Conservation (phyloP, 2,888 invertebrate species). For the Mythimna ferrago region DNA sequence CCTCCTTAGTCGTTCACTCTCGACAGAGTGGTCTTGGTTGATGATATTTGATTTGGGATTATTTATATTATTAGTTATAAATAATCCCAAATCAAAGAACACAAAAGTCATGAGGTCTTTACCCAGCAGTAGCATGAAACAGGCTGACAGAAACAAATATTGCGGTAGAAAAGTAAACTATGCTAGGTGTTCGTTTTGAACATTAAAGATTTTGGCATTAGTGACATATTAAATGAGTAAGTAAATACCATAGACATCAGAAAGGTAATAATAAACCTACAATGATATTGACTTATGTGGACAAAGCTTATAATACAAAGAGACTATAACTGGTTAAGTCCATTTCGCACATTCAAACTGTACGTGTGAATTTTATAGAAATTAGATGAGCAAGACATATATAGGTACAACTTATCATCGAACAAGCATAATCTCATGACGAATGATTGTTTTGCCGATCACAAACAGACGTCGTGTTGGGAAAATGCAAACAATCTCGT, state of each 20-base stretch:
- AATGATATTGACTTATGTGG: background rate
- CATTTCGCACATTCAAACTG: conserved; percentile 27
- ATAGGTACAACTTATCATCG: conserved; percentile 32
- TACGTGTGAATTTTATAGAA: conserved; percentile 45
- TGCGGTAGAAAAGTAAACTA: background rate
- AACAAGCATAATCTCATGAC: conserved; percentile 38
- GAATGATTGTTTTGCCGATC: conserved; percentile 52
- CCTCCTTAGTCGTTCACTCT: too few relatives aligned
- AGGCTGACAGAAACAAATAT: background rate
- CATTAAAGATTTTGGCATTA: background rate
- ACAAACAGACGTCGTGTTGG: conserved; percentile 50
- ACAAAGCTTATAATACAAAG: background rate
- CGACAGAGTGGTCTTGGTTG: too few relatives aligned
- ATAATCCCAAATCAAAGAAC: background rate
- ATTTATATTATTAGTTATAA: too few relatives aligned
- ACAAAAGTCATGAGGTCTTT: background rate
- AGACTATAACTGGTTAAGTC: background rate
- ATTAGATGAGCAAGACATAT: conserved; percentile 35
- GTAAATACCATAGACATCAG: too few relatives aligned
- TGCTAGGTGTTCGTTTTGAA: too few relatives aligned
- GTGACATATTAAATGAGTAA: background rate
- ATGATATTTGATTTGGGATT: too few relatives aligned
- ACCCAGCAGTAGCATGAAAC: background rate
- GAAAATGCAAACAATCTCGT: conserved; percentile 51
- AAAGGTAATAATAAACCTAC: too few relatives aligned